Percentiles rank a stretch among this genome's conserved stretches.
Evolutionary conservation across 1,140 invertebrate genomes (phyloP).

Genomic region (Zaprionus capensis): DNA sequence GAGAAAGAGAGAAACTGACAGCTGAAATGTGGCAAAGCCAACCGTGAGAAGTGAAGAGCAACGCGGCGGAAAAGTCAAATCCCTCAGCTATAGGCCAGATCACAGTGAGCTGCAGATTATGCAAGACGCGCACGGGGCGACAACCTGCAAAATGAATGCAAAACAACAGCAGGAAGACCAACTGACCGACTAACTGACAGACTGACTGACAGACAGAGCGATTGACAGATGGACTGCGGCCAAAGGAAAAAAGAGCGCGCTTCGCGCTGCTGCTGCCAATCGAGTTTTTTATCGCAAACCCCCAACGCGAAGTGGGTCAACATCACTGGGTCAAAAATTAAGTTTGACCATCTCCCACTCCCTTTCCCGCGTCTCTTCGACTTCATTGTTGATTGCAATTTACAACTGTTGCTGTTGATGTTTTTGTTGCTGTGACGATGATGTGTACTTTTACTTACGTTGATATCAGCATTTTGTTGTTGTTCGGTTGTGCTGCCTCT

Average conservation of each 20-base stretch:
- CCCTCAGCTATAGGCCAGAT: conserved; percentile 28
- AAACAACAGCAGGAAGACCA: conserved; percentile 28
- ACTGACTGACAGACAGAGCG: conserved; percentile 13
- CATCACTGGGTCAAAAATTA: conserved; percentile 68
- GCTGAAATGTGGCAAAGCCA: conserved; percentile 38
- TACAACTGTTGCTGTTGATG: conserved; percentile 14
- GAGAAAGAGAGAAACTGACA: conserved; percentile 13
- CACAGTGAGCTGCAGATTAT: conserved; percentile 49
- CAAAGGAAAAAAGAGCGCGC: conserved; percentile 26
- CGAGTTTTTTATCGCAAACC: conserved; percentile 21
- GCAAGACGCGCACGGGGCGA: conserved; percentile 64
- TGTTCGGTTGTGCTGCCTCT: conserved; percentile 31
- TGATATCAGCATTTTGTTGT: conserved; percentile 74
- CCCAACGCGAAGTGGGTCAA: conserved; percentile 65
- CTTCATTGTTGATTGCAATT: conserved; percentile 54
- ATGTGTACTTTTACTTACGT: conserved; percentile 71
- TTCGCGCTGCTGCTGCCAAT: conserved; percentile 1
- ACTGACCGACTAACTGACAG: conserved; percentile 17
- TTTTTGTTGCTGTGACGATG: conserved; percentile 10
- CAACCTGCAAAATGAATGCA: conserved; percentile 52
- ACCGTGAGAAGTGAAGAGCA: conserved; percentile 61
- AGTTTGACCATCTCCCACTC: conserved; percentile 33
- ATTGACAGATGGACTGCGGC: conserved; percentile 44
- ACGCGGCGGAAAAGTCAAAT: conserved; percentile 70
- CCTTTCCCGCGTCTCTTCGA: conserved; percentile 26